Evolutionary conservation across 2,113 vertebrate species (phyloP).

Genomic region (Psophia crepitans): DNA sequence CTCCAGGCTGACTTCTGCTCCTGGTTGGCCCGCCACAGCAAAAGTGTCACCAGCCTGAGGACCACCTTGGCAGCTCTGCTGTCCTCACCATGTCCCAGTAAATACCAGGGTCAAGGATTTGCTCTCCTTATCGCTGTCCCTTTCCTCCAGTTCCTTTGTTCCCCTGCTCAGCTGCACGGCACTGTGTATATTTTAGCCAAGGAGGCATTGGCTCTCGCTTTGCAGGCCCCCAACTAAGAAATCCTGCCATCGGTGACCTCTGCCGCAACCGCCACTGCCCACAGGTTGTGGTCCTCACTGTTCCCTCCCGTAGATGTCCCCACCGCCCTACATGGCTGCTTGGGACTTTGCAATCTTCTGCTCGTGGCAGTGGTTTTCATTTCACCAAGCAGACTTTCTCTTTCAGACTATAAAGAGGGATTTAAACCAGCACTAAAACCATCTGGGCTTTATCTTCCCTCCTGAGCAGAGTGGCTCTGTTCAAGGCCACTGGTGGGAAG

Average conservation of each 20-base stretch:
- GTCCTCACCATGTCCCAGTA: background rate
- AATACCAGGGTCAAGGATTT: background rate
- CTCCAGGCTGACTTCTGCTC: background rate
- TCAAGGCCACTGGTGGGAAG: background rate
- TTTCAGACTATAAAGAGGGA: background rate
- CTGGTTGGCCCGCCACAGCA: background rate
- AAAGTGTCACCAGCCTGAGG: background rate
- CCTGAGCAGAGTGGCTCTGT: background rate
- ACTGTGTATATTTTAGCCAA: background rate
- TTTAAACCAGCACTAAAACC: background rate
- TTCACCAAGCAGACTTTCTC: background rate
- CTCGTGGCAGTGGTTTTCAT: background rate
- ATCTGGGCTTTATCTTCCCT: background rate
- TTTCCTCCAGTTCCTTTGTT: background rate
- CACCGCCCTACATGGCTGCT: background rate
- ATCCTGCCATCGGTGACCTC: background rate
- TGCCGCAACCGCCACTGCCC: accelerated
- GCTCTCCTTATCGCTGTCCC: background rate
- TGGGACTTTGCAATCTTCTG: background rate
- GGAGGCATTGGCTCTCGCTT: accelerated
- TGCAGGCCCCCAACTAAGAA: background rate
- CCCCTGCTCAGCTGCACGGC: background rate
- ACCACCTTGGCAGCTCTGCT: background rate
- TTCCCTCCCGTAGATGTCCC: background rate
- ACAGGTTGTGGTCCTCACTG: background rate